Evolutionary conservation across 37 sponge, comb jelly and placozoan genomes (phyloP).

Genomic region (Beroe ovata): DNA sequence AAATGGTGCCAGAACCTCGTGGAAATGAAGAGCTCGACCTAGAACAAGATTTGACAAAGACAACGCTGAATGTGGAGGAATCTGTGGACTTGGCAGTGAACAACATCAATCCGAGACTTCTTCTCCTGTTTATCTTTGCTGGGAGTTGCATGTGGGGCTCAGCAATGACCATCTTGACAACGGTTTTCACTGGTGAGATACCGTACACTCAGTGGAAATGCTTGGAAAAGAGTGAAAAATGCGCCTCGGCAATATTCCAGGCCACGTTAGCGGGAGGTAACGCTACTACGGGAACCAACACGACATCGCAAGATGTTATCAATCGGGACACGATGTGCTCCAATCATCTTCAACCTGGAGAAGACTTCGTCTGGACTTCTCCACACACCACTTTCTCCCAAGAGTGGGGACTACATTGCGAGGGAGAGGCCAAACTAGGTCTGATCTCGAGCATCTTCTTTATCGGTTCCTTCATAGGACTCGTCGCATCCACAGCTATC

Average conservation of each 20-base stretch:
- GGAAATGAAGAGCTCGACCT: no score
- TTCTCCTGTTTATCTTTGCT: neutral
- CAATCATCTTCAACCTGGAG: neutral
- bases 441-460: slow-evolving; percentile 35
- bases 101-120: neutral
- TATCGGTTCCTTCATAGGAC: neutral
- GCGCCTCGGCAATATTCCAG: neutral
- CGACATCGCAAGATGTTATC: neutral
- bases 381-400: neutral
- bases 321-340: neutral
- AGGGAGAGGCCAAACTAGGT: neutral
- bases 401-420: slow-evolving; percentile 25
- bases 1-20: no score
- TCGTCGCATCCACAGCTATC: slow-evolving; percentile 19
- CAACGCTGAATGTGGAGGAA: neutral
- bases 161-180: neutral
- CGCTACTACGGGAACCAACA: neutral
- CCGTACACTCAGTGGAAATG: slow-evolving; percentile 25
- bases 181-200: slow-evolving; percentile 6
- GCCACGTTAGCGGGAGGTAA: neutral
- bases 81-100: neutral
- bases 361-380: slow-evolving; percentile 11
- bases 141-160: neutral
- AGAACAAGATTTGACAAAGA: no score
- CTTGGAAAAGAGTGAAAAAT: neutral